Conservation (phyloP, 1,140 invertebrate species). For the Dreissena rostriformis region DNA sequence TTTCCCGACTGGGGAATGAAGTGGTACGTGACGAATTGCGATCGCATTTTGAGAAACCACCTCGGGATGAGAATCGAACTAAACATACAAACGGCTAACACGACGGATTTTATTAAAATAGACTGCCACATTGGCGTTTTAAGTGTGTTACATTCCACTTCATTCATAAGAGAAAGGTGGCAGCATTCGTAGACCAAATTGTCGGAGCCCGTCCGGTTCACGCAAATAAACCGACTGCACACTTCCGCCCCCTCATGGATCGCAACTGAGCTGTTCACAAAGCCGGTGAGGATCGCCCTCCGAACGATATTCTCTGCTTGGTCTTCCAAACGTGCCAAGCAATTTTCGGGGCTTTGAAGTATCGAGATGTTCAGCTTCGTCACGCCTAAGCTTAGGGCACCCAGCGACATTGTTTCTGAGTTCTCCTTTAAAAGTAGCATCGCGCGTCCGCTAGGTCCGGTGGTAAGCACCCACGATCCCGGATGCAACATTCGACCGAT, state of each 20-base stretch:
- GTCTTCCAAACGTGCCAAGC: neutral
- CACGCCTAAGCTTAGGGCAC: conserved; percentile 18
- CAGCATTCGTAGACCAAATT: conserved; percentile 32
- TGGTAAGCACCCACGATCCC: conserved; percentile 19
- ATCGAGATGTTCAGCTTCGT: neutral
- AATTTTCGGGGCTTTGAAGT: conserved; percentile 13
- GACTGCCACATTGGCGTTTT: conserved; percentile 6
- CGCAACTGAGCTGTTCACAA: neutral
- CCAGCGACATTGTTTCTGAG: conserved; percentile 37
- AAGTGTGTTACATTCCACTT: neutral
- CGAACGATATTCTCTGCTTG: conserved; percentile 14
- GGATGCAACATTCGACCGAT: conserved; percentile 1
- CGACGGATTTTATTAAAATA: conserved; percentile 12
- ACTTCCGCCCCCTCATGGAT: conserved; percentile 13
- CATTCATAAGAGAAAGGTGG: neutral
- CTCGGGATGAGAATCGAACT: conserved; percentile 15
- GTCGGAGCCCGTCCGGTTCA: neutral
- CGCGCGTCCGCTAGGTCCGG: conserved; percentile 22
- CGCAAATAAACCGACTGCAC: conserved; percentile 7
- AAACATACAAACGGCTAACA: neutral
- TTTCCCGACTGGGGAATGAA: neutral
- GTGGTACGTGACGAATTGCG: neutral
- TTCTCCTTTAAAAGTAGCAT: conserved; percentile 34
- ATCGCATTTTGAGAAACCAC: neutral
- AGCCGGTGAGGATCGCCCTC: conserved; percentile 20